Evolutionary conservation across 2,113 vertebrate species (phyloP), one percentile per base, ranked within the genome.

Genomic region (Tricholaema leucomelas): DNA sequence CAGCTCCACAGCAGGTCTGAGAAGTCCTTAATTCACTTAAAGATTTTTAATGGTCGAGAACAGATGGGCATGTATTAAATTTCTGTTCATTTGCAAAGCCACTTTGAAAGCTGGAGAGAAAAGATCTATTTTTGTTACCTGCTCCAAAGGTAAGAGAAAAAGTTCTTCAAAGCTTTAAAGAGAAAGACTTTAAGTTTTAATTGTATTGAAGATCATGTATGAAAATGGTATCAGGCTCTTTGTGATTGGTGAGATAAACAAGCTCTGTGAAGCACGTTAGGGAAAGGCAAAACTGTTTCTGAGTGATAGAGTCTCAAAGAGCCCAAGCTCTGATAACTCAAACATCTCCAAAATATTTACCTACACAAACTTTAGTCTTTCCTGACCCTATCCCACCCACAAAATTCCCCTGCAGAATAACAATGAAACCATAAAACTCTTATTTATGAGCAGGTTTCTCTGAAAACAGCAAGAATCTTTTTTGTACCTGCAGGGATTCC

Each of bases 61-160:
- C 85, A 94, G 90, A 92, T 95, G 85, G 83, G 52, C 91, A 69
- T 81, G 33, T 90, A 87, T 90, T 94, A 88, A 93, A 90, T 93
- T 94, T 71, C 93, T 55, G 28, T 65, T 65, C 55, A n/a, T 93
- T 89, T 94, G 61, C 91, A 95, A 85, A 69, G 79, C 54, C 71
- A 64, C 30, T 78, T 86, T 69, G 94, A 94, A 93, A 90, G 54
- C 76, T 86, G 82, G 50, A 94, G 54, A 61, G 94, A 13, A 55
- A 89, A 63, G 71, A 91, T 90, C 73, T 95, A 15, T 50, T 85
- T 85, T 90, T 94, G 54, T 38, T 76, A 95, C 90, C 78, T 92
- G 33, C 70, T 91, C 24, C 19, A 82, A 65, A 93, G 80, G 90
- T 95, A 96, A 96, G 91, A 88, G 93, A 66, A 95, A 52, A 61